phyloP scores from a whole-genome alignment of 2,113 vertebrate genomes.

The Ailurus styani region DNA sequence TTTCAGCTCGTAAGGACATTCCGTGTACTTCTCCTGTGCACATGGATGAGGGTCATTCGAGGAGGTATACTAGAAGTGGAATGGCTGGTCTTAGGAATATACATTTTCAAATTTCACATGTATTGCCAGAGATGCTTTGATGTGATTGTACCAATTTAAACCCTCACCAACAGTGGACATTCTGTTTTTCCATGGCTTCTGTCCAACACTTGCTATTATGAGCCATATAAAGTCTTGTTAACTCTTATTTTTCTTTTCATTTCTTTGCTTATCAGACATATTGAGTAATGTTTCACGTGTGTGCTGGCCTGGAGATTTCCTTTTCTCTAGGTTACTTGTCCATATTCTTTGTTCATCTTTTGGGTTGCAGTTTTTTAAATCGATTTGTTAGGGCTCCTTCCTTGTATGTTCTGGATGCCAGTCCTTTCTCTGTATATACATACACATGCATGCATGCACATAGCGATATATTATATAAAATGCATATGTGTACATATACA shows the following conservation, averaged over 20 bases:
- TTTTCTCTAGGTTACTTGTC: neutral
- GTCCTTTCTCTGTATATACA: neutral
- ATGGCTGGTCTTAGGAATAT: neutral
- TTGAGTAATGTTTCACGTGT: neutral
- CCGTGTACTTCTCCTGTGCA: neutral
- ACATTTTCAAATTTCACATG: neutral
- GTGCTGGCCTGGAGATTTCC: neutral
- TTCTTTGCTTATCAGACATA: neutral
- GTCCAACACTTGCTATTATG: neutral
- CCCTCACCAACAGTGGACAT: neutral
- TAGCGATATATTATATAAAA: neutral
- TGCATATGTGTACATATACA: neutral
- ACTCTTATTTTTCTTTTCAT: neutral
- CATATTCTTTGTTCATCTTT: neutral
- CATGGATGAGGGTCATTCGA: neutral
- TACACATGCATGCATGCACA: neutral
- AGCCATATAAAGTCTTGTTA: neutral
- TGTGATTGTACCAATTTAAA: neutral
- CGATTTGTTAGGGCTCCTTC: constrained; percentile 3
- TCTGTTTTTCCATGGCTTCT: neutral
- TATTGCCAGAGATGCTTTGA: neutral
- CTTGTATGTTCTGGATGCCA: neutral
- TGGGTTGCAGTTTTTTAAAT: neutral
- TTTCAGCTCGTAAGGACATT: neutral
- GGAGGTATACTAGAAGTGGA: neutral